A percentile compares a stretch with the other conserved stretches of the same genome.
These are phyloP conservation scores for Drosophila triauraria DNA, from an alignment of 1,140 invertebrate genomes.

Conservation along the genomic window DNA sequence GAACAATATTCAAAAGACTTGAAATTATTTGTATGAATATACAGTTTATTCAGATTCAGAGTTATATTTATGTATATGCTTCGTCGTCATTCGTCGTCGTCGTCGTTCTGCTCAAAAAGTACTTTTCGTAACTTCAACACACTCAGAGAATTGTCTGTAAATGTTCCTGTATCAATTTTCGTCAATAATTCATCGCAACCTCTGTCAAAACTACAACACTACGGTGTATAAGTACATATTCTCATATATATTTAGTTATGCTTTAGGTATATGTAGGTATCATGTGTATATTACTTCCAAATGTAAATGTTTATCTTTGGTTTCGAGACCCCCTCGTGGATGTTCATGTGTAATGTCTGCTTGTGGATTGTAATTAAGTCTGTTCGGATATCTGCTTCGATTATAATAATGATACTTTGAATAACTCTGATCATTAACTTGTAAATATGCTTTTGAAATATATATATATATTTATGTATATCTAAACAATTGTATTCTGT, in stretches of 20 bases:
- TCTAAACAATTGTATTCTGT: conserved; percentile 54
- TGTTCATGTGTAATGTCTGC: conserved; percentile 30
- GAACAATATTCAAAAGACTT: conserved; percentile 37
- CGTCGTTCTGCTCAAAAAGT: conserved; percentile 60
- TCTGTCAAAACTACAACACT: conserved; percentile 76
- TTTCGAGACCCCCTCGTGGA: conserved; percentile 48
- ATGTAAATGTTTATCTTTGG: conserved; percentile 76
- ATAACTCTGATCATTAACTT: conserved; percentile 75
- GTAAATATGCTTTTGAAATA: conserved; percentile 72
- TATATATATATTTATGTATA: conserved; percentile 63
- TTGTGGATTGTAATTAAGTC: conserved; percentile 36
- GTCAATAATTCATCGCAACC: conserved; percentile 59
- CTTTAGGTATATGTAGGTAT: conserved; percentile 50
- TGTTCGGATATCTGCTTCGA: conserved; percentile 55
- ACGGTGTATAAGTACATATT: conserved; percentile 71
- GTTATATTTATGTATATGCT: conserved; percentile 64
- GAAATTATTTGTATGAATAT: conserved; percentile 75
- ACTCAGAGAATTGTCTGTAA: conserved; percentile 81
- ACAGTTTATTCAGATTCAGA: conserved; percentile 77
- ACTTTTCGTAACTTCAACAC: conserved; percentile 65
- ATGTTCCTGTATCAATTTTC: conserved; percentile 81
- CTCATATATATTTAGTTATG: conserved; percentile 57
- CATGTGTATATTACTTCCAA: conserved; percentile 65
- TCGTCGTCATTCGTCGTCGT: conserved; percentile 54
- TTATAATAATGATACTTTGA: conserved; percentile 62